A percentile compares a stretch with the other conserved stretches of the same genome.
Conservation (phyloP, 2,888 invertebrate species). For the Erynnis tages region DNA sequence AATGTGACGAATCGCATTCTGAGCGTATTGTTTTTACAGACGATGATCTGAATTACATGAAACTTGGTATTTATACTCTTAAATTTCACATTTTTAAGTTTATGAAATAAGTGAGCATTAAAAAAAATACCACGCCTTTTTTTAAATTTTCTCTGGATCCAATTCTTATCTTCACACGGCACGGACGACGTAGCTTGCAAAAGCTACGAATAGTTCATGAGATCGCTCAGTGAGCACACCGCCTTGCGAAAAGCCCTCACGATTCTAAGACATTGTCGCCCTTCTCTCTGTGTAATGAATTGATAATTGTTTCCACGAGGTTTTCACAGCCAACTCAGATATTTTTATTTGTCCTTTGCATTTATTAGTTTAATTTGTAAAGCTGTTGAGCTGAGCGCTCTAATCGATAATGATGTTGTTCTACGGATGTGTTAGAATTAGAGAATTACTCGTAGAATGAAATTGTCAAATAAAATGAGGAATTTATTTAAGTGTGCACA, state of each 20-base stretch:
- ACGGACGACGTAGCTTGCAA: no score
- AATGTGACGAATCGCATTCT: neutral
- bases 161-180: no score
- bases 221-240: neutral
- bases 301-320: conserved; percentile 9
- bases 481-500: no score
- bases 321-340: conserved; percentile 4
- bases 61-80: no score
- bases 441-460: no score
- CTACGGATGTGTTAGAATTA: neutral
- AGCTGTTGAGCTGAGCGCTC: neutral
- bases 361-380: neutral
- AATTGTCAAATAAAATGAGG: no score
- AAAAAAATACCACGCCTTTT: no score
- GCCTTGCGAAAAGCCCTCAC: neutral
- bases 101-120: no score
- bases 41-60: no score
- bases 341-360: conserved; percentile 2
- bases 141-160: no score
- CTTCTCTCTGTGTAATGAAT: conserved; percentile 10
- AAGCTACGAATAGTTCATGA: neutral
- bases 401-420: neutral
- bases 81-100: no score
- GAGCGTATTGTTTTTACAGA: no score
- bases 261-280: neutral